Evolutionary conservation across 2,113 vertebrate species (phyloP).

Genomic region (Synodontis membranacea): DNA sequence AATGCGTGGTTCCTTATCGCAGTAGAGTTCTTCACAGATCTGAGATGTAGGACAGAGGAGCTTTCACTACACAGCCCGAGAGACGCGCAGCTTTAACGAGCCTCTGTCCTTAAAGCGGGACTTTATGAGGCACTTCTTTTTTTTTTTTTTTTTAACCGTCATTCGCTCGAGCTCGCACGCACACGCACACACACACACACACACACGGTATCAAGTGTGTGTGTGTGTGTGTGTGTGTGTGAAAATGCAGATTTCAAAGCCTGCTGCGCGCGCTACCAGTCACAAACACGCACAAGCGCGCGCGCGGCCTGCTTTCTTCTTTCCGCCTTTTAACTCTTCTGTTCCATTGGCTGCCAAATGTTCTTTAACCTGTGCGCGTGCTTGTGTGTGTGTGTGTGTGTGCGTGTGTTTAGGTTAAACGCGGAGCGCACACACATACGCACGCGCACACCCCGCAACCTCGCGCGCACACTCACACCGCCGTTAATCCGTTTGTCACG

Average conservation of each 20-base stretch:
- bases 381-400: conserved; percentile 1
- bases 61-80: conserved; percentile 21
- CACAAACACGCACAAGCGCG: neutral
- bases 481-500: conserved; percentile 59
- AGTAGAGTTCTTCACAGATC: neutral
- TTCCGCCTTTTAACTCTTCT: conserved; percentile 31
- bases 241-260: conserved; percentile 58
- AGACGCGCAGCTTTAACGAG: conserved; percentile 50
- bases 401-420: neutral
- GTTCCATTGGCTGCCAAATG: conserved; percentile 45
- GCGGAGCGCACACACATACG: neutral
- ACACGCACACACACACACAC: conserved; percentile 28
- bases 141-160: conserved; percentile 6
- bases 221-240: neutral
- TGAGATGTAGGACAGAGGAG: neutral
- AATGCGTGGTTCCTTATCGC: neutral
- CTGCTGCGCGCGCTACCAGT: conserved; percentile 48
- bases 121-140: conserved; percentile 54
- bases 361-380: conserved; percentile 43
- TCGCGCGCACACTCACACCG: conserved; percentile 1
- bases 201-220: too few relatives aligned
- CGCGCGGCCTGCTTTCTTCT: neutral
- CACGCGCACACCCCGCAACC: conserved; percentile 11
- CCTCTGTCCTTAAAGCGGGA: conserved; percentile 57
- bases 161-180: conserved; percentile 39